These are phyloP conservation scores for Felis catus DNA, from an alignment of 2,113 vertebrate genomes.

Conservation along the genomic window F.catus_Fca126_mat1.0 CM031417.1:132964501-132965000, in stretches of 20 bases:
- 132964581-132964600: not conserved
- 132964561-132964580: not conserved
- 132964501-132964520: not conserved
- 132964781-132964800: not conserved
- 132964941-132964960: not conserved
- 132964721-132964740: not conserved
- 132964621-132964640: accelerated
- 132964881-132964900: not conserved
- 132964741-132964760: not conserved
- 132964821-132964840: not conserved
- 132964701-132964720: not conserved
- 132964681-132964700: not conserved
- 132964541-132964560: not conserved
- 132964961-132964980: not conserved
- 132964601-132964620: not conserved
- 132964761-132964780: not conserved
- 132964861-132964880: not conserved
- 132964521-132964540: not conserved
- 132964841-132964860: not conserved
- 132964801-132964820: not conserved
- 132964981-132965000: not conserved
- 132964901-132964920: not conserved
- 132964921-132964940: not conserved
- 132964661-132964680: not conserved
- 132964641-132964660: accelerated